Evolutionary conservation across 2,888 invertebrate species (phyloP), one percentile per base, ranked within the genome.

Genomic region (Caenorhabditis imperialis): DNA sequence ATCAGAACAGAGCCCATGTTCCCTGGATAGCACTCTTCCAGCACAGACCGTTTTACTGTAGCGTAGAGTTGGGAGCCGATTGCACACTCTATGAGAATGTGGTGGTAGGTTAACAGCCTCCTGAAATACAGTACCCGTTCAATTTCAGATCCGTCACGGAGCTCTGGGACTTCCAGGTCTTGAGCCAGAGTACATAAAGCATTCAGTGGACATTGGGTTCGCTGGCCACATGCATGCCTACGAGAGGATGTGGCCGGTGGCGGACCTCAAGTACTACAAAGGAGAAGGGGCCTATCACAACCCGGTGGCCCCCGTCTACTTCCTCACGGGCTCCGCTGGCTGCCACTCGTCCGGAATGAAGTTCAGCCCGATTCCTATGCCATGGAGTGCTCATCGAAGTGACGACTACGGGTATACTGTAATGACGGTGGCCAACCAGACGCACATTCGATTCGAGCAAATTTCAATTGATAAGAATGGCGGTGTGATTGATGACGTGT

Each of bases 201-300:
- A 60, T 89, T 94, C 94, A 45, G 96, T 98, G 25, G 98, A 98
- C 90, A 89, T 97, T 58, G 93, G 92, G 87, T 90, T 98, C 54
- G 96, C 96, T 94, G 97, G 96, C 0, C 98, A 98, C 89, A 97
- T 98, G 89, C 97, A 98, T 90, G 94, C 94, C 35, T 98, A 98
- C 89, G 97, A 98, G 90, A 91, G 98, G 62, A 90, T 95, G 69
- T 96, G 94, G 93, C 97, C 97, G 2, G 73, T 73, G 5, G 73
- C 73, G 0, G 63, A 73, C 30, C 45, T 63, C 14, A 73, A 67
- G 23, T 67, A 67, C 61, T 73, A 73, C 48, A 51, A 47, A n/a
- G 58, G 58, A 42, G 20, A 37, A 33, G 63, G 65, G 10, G 93
- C 93, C 0, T 93, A 93, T 87, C 91, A 89, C 30, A 93, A 93